phyloP scores from a whole-genome alignment of 2,113 vertebrate species.

The human region GRCh38 chr19:1280001-1280500 shows the following conservation, averaged over 20 bases:
- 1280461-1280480: neutral
- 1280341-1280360: neutral
- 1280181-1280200: neutral
- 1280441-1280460: neutral
- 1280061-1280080: too few species aligned
- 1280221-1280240: neutral
- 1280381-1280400: neutral
- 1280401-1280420: neutral
- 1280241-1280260: too few species aligned
- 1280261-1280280: neutral
- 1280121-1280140: rapidly evolving
- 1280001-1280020: neutral
- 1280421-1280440: neutral
- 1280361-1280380: neutral
- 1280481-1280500: neutral
- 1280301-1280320: too few species aligned
- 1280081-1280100: too few species aligned
- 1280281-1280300: neutral
- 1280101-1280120: too few species aligned
- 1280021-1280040: neutral
- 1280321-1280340: neutral
- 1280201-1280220: neutral
- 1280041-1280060: neutral
- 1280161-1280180: neutral
- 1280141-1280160: neutral